Conservation (phyloP, 2,888 invertebrate species). For the Empis stercorea region DNA sequence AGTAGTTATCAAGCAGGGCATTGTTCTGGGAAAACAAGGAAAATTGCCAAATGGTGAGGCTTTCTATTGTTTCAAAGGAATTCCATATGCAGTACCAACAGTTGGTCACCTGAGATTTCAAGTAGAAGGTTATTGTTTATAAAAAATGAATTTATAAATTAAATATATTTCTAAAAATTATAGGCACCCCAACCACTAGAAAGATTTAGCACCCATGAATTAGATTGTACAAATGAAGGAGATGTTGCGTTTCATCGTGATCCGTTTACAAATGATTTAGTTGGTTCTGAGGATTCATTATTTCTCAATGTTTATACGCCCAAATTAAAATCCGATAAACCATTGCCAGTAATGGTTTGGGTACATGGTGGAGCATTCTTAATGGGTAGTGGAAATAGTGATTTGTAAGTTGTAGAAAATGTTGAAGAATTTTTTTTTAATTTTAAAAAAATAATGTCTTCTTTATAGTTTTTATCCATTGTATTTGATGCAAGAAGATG, state of each 20-base stretch:
- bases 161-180: neutral
- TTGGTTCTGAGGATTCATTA: slow-evolving; percentile 31
- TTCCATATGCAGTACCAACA: slow-evolving; percentile 46
- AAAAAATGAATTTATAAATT: neutral
- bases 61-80: slow-evolving; percentile 40
- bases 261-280: slow-evolving; percentile 16
- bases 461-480: slow-evolving; percentile 25
- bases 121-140: slow-evolving; percentile 18
- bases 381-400: slow-evolving; percentile 27
- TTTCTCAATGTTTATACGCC: slow-evolving; percentile 31
- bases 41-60: slow-evolving; percentile 31
- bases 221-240: slow-evolving; percentile 29
- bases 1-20: slow-evolving; percentile 36
- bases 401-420: slow-evolving; percentile 19
- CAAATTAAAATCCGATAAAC: slow-evolving; percentile 13
- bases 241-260: slow-evolving; percentile 26
- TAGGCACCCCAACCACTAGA: slow-evolving; percentile 29
- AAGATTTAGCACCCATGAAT: slow-evolving; percentile 21
- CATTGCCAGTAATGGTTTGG: slow-evolving; percentile 32
- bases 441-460: neutral
- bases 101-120: slow-evolving; percentile 34
- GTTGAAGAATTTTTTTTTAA: neutral
- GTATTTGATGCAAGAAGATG: slow-evolving; percentile 28
- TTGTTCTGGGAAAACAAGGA: slow-evolving; percentile 36
- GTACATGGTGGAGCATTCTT: slow-evolving; percentile 32